Conservation (phyloP, 2,888 invertebrate species). For the Drosophila tanythrix region DNA sequence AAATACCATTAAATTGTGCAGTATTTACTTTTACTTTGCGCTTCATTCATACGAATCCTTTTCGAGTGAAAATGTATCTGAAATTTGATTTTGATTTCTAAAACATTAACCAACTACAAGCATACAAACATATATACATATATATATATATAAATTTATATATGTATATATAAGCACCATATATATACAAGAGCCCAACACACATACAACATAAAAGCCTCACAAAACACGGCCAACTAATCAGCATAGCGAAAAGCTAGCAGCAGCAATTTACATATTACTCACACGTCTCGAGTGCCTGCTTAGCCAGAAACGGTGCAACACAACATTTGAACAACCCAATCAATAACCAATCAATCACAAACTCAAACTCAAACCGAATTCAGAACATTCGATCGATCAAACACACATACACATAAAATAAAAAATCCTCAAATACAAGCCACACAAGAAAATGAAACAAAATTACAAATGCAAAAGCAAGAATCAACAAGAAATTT, state of each 20-base stretch:
- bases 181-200: conserved; percentile 37
- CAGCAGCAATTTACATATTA: conserved; percentile 26
- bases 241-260: conserved; percentile 36
- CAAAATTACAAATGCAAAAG: conserved; percentile 58
- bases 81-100: conserved; percentile 84
- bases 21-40: conserved; percentile 76
- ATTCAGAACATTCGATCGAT: conserved; percentile 69
- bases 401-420: conserved; percentile 52
- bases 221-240: conserved; percentile 63
- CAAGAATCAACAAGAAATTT: conserved; percentile 62
- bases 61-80: conserved; percentile 60
- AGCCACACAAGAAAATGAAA: conserved; percentile 53
- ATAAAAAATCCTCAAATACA: conserved; percentile 35
- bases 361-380: conserved; percentile 37
- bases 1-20: conserved; percentile 41
- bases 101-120: conserved; percentile 43
- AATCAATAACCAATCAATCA: conserved; percentile 55
- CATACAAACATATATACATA: conserved; percentile 23
- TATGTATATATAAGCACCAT: conserved; percentile 32
- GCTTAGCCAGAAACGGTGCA: conserved; percentile 40
- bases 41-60: conserved; percentile 70
- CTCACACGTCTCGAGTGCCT: conserved; percentile 50
- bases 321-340: conserved; percentile 49
- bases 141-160: conserved; percentile 36
- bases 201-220: conserved; percentile 54